Conservation (phyloP, 2,888 invertebrate genomes). For the Cabera pusaria region DNA sequence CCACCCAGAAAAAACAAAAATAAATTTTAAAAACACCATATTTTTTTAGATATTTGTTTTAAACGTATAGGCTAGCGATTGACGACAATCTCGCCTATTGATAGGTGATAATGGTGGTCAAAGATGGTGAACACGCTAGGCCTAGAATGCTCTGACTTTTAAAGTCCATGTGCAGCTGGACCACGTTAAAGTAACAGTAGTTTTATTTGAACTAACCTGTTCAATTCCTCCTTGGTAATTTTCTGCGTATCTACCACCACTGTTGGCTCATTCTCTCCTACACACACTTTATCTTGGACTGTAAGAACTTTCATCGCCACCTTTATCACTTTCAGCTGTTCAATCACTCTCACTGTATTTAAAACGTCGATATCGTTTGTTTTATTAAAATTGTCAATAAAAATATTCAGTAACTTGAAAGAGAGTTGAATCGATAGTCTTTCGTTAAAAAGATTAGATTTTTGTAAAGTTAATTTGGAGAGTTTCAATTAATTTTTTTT, state of each 20-base stretch:
- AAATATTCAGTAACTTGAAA: slow-evolving; percentile 1
- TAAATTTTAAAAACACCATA: too few species aligned
- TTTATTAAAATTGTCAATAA: background rate
- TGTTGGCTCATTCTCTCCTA: slow-evolving; percentile 65
- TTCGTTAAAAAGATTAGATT: too few species aligned
- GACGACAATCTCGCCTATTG: too few species aligned
- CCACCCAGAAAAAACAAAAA: too few species aligned
- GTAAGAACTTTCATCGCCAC: slow-evolving; percentile 71
- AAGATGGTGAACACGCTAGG: too few species aligned
- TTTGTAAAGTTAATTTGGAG: background rate
- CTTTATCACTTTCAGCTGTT: slow-evolving; percentile 17
- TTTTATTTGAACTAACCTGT: slow-evolving; percentile 57
- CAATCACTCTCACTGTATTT: slow-evolving; percentile 11
- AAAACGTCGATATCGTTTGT: slow-evolving; percentile 6
- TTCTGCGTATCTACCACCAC: slow-evolving; percentile 56
- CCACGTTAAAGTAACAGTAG: too few species aligned
- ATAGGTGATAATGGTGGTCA: too few species aligned
- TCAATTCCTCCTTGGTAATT: slow-evolving; percentile 68
- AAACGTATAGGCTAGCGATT: too few species aligned
- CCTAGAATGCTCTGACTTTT: too few species aligned
- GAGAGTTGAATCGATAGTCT: slow-evolving; percentile 11
- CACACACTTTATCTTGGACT: slow-evolving; percentile 64
- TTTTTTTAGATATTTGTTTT: too few species aligned
- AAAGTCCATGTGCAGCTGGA: too few species aligned
- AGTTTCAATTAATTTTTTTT: slow-evolving; percentile 18